phyloP scores from a whole-genome alignment of 92 coral and sea anemone genomes.

The Umimayanthus kanabou region DNA sequence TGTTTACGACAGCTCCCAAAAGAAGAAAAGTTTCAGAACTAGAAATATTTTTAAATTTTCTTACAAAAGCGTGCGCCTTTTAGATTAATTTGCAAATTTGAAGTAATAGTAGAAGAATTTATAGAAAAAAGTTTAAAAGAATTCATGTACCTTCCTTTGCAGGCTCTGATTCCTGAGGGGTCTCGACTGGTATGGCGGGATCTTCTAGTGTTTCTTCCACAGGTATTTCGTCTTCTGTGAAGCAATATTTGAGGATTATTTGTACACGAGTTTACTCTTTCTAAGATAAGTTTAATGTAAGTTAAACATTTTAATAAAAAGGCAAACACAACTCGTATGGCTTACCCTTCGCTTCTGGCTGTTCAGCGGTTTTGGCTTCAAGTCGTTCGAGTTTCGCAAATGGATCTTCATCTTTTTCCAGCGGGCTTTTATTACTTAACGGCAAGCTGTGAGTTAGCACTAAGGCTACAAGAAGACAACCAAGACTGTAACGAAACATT shows the following conservation, averaged over 20 bases:
- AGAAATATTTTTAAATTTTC: neutral
- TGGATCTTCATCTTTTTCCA: constrained; percentile 12
- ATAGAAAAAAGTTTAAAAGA: neutral
- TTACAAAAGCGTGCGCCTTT: neutral
- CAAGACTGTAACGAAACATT: constrained; percentile 37
- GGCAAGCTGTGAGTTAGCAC: constrained; percentile 37
- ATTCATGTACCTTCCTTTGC: neutral
- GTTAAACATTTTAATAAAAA: neutral
- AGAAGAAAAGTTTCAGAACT: neutral
- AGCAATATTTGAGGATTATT: neutral
- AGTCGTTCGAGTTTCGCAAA: constrained; percentile 22
- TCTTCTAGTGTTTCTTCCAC: neutral
- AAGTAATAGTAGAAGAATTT: neutral
- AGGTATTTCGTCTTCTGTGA: neutral
- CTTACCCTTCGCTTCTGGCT: constrained; percentile 22
- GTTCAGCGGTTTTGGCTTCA: neutral
- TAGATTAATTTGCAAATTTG: neutral
- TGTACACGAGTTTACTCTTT: neutral
- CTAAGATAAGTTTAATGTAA: too few relatives aligned
- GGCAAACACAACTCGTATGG: neutral
- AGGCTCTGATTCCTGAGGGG: neutral
- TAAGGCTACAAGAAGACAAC: constrained; percentile 10
- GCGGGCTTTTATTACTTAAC: neutral
- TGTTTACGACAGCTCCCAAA: neutral
- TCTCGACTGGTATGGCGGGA: neutral